Evolutionary conservation across 1,140 invertebrate species (phyloP).

Genomic region (Triops cancriformis): DNA sequence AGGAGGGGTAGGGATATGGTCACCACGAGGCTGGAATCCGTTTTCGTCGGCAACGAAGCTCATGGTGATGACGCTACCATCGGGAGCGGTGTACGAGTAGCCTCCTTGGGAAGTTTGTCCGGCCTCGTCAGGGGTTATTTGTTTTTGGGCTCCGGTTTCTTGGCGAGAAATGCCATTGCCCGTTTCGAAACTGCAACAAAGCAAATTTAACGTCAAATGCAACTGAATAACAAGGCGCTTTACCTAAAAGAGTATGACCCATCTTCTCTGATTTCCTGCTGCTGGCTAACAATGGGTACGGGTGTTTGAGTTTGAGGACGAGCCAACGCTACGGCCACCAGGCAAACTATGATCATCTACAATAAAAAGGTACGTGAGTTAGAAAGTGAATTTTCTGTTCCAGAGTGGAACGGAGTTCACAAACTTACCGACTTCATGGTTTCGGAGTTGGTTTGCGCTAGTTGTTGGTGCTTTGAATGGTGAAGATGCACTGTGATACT

Average conservation of each 20-base stretch:
- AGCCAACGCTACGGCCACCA: conserved; percentile 19
- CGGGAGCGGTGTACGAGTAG: conserved; percentile 54
- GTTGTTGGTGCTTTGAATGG: no score
- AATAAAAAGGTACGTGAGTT: no score
- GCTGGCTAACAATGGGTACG: conserved; percentile 54
- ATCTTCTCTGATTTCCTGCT: conserved; percentile 54
- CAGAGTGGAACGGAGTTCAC: no score
- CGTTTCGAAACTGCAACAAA: conserved; percentile 21
- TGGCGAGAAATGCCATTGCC: conserved; percentile 21
- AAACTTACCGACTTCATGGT: no score
- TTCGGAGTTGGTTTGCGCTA: no score
- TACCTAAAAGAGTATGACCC: conserved; percentile 55
- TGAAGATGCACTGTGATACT: no score
- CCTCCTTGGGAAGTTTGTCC: conserved; percentile 64
- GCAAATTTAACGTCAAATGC: background rate
- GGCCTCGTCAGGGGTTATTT: conserved; percentile 47
- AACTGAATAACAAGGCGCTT: background rate
- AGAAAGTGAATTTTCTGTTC: no score
- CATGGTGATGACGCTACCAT: conserved; percentile 55
- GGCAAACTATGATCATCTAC: conserved; percentile 22
- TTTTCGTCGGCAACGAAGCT: conserved; percentile 73
- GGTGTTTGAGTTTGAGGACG: conserved; percentile 37
- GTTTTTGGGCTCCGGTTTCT: conserved; percentile 20
- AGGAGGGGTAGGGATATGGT: conserved; percentile 74
- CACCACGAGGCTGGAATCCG: conserved; percentile 69